phyloP scores from a whole-genome alignment of 2,113 vertebrate genomes.

The Melospiza melodia region DNA sequence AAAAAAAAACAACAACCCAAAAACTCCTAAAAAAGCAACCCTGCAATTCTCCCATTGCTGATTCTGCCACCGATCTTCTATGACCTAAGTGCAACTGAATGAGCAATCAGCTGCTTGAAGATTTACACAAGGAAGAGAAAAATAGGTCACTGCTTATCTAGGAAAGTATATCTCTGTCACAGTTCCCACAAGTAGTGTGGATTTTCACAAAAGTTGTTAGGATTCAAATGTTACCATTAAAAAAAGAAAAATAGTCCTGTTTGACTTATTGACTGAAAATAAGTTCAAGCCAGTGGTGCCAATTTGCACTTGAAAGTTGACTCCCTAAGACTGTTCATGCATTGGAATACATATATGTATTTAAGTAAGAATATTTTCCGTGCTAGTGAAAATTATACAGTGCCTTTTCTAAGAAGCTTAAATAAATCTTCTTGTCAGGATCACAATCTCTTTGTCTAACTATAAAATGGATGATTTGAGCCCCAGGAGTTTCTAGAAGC shows the following conservation, averaged over 20 bases:
- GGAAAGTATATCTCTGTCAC: neutral
- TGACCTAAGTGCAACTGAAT: neutral
- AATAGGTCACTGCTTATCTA: neutral
- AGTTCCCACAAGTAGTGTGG: neutral
- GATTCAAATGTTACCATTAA: neutral
- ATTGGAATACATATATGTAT: neutral
- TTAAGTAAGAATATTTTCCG: neutral
- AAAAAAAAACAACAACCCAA: rapidly evolving
- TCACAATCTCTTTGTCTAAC: neutral
- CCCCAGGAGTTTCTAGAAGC: neutral
- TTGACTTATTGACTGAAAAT: neutral
- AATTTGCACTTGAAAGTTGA: rapidly evolving
- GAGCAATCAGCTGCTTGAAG: neutral
- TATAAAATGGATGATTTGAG: neutral
- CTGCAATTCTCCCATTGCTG: neutral
- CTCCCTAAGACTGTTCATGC: neutral
- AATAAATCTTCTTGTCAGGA: neutral
- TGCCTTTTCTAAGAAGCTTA: neutral
- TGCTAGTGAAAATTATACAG: neutral
- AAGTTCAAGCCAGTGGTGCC: neutral
- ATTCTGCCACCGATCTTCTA: neutral
- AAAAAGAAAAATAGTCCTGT: neutral
- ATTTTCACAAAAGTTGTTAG: neutral
- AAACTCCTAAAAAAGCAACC: neutral
- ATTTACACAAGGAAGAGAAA: neutral